Conservation (phyloP, 2,113 vertebrate genomes). For the Lophotis ruficrista region DNA sequence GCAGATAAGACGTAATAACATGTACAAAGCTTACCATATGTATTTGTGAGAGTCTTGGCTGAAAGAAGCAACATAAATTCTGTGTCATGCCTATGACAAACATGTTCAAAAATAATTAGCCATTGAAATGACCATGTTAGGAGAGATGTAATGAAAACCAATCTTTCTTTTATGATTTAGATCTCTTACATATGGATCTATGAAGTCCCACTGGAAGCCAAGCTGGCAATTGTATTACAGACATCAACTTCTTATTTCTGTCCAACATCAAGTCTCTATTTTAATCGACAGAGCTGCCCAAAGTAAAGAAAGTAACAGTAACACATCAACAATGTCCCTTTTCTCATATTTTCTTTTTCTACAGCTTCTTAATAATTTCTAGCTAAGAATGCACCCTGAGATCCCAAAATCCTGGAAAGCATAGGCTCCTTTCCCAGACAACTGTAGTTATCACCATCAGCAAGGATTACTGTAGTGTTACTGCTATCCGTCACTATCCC, state of each 20-base stretch:
- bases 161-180: neutral
- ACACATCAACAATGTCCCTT: neutral
- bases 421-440: neutral
- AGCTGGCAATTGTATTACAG: neutral
- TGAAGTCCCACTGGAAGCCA: neutral
- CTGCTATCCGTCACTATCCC: neutral
- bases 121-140: neutral
- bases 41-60: neutral
- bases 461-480: neutral
- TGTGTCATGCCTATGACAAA: neutral
- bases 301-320: neutral
- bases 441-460: neutral
- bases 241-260: neutral
- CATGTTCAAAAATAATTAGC: neutral
- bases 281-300: neutral
- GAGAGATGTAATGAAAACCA: neutral
- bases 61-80: neutral
- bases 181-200: neutral
- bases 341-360: neutral
- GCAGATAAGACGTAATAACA: neutral
- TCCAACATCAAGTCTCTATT: neutral
- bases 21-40: neutral
- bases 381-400: neutral
- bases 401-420: neutral
- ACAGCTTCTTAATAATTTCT: neutral